A percentile compares a stretch with the other conserved stretches of the same genome.
Evolutionary conservation across 2,888 invertebrate species (phyloP).

Genomic region (Gerris lacustris): DNA sequence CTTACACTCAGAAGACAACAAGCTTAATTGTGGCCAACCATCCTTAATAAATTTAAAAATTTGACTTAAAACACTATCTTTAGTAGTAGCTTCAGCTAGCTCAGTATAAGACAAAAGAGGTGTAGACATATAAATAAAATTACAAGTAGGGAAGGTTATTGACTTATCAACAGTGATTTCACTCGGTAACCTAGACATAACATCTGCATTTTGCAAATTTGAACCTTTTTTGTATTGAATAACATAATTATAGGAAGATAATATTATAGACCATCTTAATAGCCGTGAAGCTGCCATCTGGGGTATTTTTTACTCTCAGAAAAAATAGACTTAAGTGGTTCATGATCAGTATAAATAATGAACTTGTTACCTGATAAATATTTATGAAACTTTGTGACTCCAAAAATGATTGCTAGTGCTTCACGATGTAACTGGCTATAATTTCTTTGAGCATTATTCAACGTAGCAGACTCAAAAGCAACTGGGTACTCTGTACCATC

Average conservation of each 20-base stretch:
- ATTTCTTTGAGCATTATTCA: too few relatives aligned
- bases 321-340: too few relatives aligned
- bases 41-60: not conserved
- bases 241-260: not conserved
- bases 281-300: too few relatives aligned
- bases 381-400: too few relatives aligned
- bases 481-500: conserved; percentile 12
- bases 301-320: not conserved
- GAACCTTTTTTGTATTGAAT: not conserved
- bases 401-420: too few relatives aligned
- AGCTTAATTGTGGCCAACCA: not conserved
- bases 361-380: too few relatives aligned
- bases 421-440: too few relatives aligned
- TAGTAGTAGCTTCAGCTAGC: not conserved
- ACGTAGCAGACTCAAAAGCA: conserved; percentile 19
- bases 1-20: not conserved
- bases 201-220: not conserved
- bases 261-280: too few relatives aligned
- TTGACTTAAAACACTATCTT: not conserved
- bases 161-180: not conserved
- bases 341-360: too few relatives aligned
- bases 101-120: not conserved
- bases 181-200: conserved; percentile 1
- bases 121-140: conserved; percentile 1
- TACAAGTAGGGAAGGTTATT: not conserved